phyloP scores from a whole-genome alignment of 2,888 invertebrate species.

The Cataglyphis cursor region DNA sequence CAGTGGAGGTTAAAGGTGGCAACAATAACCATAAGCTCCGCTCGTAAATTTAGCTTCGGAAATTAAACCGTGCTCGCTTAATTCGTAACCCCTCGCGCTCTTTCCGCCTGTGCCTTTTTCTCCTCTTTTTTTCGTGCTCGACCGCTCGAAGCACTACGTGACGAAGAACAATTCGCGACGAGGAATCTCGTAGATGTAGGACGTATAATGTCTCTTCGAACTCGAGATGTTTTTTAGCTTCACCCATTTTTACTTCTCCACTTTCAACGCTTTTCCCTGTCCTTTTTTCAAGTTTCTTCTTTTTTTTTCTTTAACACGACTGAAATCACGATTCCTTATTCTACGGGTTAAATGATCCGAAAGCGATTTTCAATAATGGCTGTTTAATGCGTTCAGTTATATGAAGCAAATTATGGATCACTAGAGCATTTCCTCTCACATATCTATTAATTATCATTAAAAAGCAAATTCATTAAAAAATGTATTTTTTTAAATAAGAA shows the following conservation, averaged over 20 bases:
- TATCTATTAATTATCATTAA: not conserved
- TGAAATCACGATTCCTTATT: slow-evolving; percentile 22
- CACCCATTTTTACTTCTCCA: not conserved
- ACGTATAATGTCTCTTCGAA: slow-evolving; percentile 25
- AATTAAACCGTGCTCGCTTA: slow-evolving; percentile 68
- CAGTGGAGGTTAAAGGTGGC: slow-evolving; percentile 59
- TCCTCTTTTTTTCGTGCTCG: not conserved
- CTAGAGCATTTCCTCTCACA: not conserved
- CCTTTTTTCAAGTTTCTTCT: not conserved
- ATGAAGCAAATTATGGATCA: not conserved
- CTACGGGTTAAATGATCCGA: not conserved
- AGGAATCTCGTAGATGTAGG: slow-evolving; percentile 49
- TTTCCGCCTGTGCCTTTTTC: not conserved
- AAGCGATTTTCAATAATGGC: slow-evolving; percentile 14
- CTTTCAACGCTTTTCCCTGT: slow-evolving; percentile 1
- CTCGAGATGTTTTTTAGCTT: slow-evolving; percentile 16
- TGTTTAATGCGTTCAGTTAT: slow-evolving; percentile 8
- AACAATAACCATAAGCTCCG: slow-evolving; percentile 65
- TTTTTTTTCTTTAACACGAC: not conserved
- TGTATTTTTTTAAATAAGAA: not conserved
- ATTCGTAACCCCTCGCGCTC: slow-evolving; percentile 51
- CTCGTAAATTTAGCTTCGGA: slow-evolving; percentile 71
- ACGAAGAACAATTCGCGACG: slow-evolving; percentile 57
- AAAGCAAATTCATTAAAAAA: not conserved
- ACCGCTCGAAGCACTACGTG: slow-evolving; percentile 61